Base-by-base conservation (phyloP, 1,140 invertebrate genomes). In the Drosophila parvula region DNA sequence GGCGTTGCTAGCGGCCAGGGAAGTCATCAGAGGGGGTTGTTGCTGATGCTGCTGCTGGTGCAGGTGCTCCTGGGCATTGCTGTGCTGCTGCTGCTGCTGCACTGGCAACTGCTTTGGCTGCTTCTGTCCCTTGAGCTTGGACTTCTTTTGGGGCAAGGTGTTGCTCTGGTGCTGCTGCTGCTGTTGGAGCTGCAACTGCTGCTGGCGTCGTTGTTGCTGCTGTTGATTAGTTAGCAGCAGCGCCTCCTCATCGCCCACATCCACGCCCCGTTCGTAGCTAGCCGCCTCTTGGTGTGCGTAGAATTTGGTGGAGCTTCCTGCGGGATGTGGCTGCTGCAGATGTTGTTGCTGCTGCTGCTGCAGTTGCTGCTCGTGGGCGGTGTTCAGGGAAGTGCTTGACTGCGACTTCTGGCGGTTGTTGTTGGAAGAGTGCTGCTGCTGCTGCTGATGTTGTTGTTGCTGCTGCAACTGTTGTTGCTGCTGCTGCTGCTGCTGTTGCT, bases 341-440 rank as follows among this genome's bases (percentile, higher is more conserved):
- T 78, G 78, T 10, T 79, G 78, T 8, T 78, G 78, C 5, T 70
- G 78, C 2, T 78, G 80, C 2, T 63, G 65, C 9, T 67, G 82
- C 7, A 62, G 76, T 18, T 64, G 81, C 38, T 90, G 75, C 69
- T 90, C 89, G 70, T 90, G 81, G 57, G 79, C 88, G 27, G 90
- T 91, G 58, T 91, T 91, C 4, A 91, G 57, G 18, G 90, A 91
- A 62, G 80, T 90, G 48, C 82, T 91, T 9, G 90, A 91, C 43
- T 91, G 90, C 10, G 90, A 90, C 74, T 91, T 91, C 47, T 91
- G 83, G 14, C 90, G 90, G 74, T 90, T 91, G 51, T 90, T 91
- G 57, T 84, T 88, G 44, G 85, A 90, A 44, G 47, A 71, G 41
- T 85, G 80, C 68, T 86, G 81, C 53, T 86, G 78, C 14, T 84